Conservation (phyloP, 2,113 vertebrate genomes). For the Barbus barbus region DNA sequence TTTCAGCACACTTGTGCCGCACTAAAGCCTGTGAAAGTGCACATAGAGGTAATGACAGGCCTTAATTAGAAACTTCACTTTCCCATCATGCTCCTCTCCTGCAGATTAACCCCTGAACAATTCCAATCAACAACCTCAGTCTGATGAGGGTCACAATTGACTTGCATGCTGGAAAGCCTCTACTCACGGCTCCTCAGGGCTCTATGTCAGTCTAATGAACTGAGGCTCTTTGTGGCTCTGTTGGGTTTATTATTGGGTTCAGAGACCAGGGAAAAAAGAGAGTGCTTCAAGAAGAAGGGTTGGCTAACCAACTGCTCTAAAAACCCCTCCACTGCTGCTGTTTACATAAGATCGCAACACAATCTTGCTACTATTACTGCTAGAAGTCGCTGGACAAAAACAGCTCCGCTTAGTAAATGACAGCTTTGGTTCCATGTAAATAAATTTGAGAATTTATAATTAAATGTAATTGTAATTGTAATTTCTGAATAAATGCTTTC, state of each 20-base stretch:
- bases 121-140: conserved; percentile 48
- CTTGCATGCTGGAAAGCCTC: conserved; percentile 64
- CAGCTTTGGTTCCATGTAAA: not conserved
- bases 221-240: conserved; percentile 72
- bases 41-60: conserved; percentile 38
- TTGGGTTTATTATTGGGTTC: conserved; percentile 64
- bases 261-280: conserved; percentile 39
- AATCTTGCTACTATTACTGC: not conserved
- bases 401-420: not conserved
- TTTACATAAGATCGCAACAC: not conserved
- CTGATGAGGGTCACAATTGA: conserved; percentile 71
- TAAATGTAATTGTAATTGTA: too few relatives aligned
- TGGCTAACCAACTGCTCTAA: not conserved
- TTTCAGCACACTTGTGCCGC: conserved; percentile 40
- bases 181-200: conserved; percentile 66
- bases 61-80: conserved; percentile 58
- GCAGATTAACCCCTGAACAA: conserved; percentile 57
- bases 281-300: not conserved
- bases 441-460: not conserved
- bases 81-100: conserved; percentile 49
- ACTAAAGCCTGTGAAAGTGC: conserved; percentile 32
- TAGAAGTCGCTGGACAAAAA: not conserved
- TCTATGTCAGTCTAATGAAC: conserved; percentile 80
- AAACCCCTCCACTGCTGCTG: not conserved
- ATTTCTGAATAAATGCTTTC: not conserved